Evolutionary conservation across 1,140 invertebrate species (phyloP), one percentile per base, ranked within the genome.

Genomic region (Acromyrmex heyeri): DNA sequence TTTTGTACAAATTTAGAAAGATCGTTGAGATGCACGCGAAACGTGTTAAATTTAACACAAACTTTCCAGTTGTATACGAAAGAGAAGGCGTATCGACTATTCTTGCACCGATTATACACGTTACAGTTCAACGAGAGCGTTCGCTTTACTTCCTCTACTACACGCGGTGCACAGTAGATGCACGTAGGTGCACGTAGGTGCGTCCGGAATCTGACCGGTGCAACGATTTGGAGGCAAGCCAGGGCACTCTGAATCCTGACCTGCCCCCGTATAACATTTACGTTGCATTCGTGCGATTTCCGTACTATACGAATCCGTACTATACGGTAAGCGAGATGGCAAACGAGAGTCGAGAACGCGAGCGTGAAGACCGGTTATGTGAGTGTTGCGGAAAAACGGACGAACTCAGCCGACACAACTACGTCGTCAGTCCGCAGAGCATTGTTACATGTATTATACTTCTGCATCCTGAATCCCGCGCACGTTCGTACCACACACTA

Each of bases 191-290:
- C 24, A 24, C 44, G 50, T 82, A 83, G 65, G 81, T 77, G 24
- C 82, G 62, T 88, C 70, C 67, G 59, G 86, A 89, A 92, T 91
- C 82, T 87, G 87, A 73, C 62, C 78, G 70, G 57, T 24, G 30
- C 64, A 55, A 24, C 85, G 79, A 90, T 89, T 92, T 92, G 91
- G 91, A 91, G 48, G n/a, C 8, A 30, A 62, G 87, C 90, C 91
- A 92, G 86, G 50, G 53, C 64, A 76, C 57, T 24, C 77, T 62
- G 86, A 73, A 88, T 91, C 82, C 86, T 86, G 89, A 86, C 72
- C 89, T 86, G 81, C 57, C 70, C 86, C 64, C 70, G 44, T 34
- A n/a, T n/a, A 34, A 65, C 24, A 50, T 57, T 82, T 78, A 55
- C 38, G 30, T 55, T 44, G 38, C 30, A 34, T 53, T 38, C 72